Base-by-base conservation (phyloP, 2,113 vertebrate genomes). In the Microtus montanus region DNA sequence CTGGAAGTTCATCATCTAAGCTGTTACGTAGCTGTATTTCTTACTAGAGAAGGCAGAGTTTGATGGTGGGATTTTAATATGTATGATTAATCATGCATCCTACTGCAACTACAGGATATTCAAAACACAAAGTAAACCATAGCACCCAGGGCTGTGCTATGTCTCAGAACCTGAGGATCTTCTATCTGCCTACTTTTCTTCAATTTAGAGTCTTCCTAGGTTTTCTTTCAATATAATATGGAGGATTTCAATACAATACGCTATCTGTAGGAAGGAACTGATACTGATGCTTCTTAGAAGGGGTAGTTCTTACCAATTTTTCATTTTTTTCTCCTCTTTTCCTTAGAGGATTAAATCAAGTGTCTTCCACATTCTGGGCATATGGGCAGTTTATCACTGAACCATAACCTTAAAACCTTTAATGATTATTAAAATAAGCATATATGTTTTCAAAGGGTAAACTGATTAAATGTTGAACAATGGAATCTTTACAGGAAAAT, bases 141-240 rank as follows among this genome's bases (percentile, higher is more conserved):
- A 5, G 19, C 41, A 35, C 30, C 41, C 30, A 71, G 1, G 64
- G 44, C 5, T 7, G 0, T 38, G 1, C 71, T 22, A 8, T 20
- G 17, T 17, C 33, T 70, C 28, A 41, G 54, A 22, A 35, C 10
- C 5, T 11, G n/a, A 4, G 0, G 2, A 61, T 64, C 20, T 61
- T 3, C 52, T 75, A 12, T 44, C n/a, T 70, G 63, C 14, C 22
- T 77, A 47, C 33, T 84, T 85, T 44, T 74, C 35, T 44, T 15
- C 13, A 58, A 7, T 10, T 70, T 89, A 30, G 44, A 78, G 19
- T 52, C 19, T 86, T 61, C 47, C 38, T 88, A 15, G 3, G 10
- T 28, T 85, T 86, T 41, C 47, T 79, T 92, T 68, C n/a, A 41
- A 75, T 49, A 82, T 5, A 58, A 30, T 66, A 14, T n/a, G 4